These are phyloP conservation scores for Rhinophrynus dorsalis DNA, from an alignment of 2,797 vertebrate genomes.

Conservation along the genomic window DNA sequence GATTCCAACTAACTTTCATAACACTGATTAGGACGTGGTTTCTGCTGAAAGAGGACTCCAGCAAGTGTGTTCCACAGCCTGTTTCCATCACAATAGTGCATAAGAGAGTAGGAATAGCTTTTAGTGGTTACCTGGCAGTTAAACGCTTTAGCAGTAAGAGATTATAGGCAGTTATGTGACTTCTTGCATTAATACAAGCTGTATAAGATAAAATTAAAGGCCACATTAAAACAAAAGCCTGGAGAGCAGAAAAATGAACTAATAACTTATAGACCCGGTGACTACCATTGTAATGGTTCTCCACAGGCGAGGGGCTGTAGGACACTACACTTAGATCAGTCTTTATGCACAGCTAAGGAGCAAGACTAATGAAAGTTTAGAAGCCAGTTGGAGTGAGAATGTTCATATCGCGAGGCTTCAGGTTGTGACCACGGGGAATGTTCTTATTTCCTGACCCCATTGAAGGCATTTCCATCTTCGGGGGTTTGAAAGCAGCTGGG, in stretches of 20 bases:
- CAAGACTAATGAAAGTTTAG: constrained; percentile 58
- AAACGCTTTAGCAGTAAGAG: not conserved
- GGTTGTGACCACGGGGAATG: constrained; percentile 75
- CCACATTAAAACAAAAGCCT: not conserved
- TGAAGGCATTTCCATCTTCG: constrained; percentile 84
- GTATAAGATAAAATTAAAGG: not conserved
- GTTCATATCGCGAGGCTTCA: constrained; percentile 89
- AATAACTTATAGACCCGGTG: too few species aligned
- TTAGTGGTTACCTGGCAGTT: not conserved
- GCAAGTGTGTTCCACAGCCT: too few species aligned
- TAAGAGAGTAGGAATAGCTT: too few species aligned
- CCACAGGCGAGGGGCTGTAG: too few species aligned
- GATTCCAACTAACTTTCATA: too few species aligned
- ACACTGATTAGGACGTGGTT: too few species aligned
- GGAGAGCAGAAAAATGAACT: too few species aligned
- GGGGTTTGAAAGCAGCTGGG: constrained; percentile 68
- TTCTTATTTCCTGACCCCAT: constrained; percentile 66
- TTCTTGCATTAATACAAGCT: not conserved
- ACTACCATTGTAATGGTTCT: too few species aligned
- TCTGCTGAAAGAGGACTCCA: too few species aligned
- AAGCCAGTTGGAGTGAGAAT: constrained; percentile 91
- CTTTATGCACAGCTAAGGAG: not conserved
- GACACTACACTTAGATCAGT: too few species aligned
- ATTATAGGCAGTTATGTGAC: not conserved
- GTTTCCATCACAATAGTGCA: too few species aligned